Conservation (phyloP, 2,113 vertebrate species). For the Felis chaus region DNA sequence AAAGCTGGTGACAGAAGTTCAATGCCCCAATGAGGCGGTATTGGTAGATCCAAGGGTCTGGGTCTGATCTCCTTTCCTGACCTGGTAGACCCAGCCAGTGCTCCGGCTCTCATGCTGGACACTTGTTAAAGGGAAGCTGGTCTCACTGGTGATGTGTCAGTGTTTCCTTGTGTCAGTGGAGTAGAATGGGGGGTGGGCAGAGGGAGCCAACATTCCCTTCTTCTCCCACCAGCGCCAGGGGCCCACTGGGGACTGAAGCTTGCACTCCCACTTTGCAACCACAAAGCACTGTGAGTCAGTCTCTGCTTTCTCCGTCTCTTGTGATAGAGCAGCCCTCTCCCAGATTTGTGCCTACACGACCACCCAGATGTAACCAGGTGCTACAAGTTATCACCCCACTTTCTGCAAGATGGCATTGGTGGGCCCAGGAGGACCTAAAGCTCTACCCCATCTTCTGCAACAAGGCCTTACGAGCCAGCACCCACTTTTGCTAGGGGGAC, state of each 20-base stretch:
- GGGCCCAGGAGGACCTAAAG: too few relatives aligned
- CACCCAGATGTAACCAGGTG: not conserved
- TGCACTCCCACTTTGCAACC: not conserved
- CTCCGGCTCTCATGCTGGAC: not conserved
- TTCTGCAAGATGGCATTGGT: not conserved
- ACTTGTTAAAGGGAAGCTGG: not conserved
- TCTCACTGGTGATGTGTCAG: not conserved
- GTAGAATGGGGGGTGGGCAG: not conserved
- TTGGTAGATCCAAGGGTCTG: not conserved
- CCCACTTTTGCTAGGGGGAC: not conserved
- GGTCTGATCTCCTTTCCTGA: not conserved
- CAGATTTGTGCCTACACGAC: not conserved
- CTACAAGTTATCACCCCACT: too few relatives aligned
- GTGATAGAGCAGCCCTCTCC: not conserved
- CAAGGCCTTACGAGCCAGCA: not conserved
- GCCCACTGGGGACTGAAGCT: not conserved
- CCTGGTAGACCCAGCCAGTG: not conserved
- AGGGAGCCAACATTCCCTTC: not conserved
- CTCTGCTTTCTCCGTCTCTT: not conserved
- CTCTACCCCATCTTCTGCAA: too few relatives aligned
- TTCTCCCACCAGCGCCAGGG: not conserved
- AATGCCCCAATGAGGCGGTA: rapidly evolving
- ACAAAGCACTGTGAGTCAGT: not conserved
- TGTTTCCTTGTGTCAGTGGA: not conserved
- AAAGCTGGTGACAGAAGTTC: not conserved